A percentile compares a stretch with the other conserved stretches of the same genome.
Evolutionary conservation across 2,888 invertebrate genomes (phyloP).

Genomic region (Agrotis puta): DNA sequence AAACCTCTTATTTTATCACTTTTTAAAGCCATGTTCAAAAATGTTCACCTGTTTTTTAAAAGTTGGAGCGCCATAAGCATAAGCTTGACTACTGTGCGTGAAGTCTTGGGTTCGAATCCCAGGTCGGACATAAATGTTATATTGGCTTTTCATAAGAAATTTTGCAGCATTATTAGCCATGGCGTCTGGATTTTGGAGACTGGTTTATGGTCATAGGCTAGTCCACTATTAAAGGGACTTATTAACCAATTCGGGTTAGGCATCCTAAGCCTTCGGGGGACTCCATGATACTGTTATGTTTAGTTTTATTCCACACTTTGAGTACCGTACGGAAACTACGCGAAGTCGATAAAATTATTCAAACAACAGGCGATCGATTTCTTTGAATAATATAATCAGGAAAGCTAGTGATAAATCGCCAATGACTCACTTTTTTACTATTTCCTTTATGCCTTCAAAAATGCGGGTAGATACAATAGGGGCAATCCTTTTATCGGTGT

Average conservation of each 20-base stretch:
- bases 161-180: too few relatives aligned
- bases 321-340: too few relatives aligned
- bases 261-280: too few relatives aligned
- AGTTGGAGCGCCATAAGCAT: too few relatives aligned
- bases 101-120: too few relatives aligned
- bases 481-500: slow-evolving; percentile 11
- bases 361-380: background rate
- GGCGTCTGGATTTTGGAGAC: too few relatives aligned
- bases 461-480: slow-evolving; percentile 16
- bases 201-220: too few relatives aligned
- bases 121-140: too few relatives aligned
- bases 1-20: background rate
- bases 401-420: background rate
- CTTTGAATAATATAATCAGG: background rate
- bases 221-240: too few relatives aligned
- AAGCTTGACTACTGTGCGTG: too few relatives aligned
- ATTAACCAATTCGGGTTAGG: too few relatives aligned
- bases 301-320: background rate
- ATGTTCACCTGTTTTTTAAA: background rate
- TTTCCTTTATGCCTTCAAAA: background rate
- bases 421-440: slow-evolving; percentile 12
- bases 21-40: background rate
- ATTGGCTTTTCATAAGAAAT: too few relatives aligned
- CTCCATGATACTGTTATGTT: background rate
- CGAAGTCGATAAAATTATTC: background rate